Percentiles rank a stretch among this genome's conserved stretches.
Conservation (phyloP, 2,797 vertebrate species). For the Bradypodion ventrale region DNA sequence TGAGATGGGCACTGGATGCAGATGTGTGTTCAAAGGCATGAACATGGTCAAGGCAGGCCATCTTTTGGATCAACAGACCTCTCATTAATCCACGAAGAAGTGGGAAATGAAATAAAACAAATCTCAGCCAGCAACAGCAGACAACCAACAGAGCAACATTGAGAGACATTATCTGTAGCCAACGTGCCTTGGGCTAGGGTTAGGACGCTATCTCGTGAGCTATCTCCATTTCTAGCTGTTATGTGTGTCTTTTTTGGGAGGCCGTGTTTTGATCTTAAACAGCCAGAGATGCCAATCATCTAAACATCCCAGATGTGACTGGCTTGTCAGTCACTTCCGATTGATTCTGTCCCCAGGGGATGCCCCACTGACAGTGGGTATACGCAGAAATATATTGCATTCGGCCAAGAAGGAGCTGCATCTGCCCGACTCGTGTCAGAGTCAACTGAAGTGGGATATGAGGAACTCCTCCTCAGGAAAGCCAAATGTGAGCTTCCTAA, state of each 20-base stretch:
- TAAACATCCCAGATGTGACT: background rate
- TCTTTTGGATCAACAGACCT: background rate
- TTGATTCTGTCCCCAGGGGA: background rate
- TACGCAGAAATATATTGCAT: background rate
- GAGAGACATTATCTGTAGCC: background rate
- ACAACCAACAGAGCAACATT: background rate
- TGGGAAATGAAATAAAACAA: no score
- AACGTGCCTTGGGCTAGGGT: background rate
- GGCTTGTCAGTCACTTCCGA: background rate
- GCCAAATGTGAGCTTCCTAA: fast-evolving
- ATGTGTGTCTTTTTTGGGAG: background rate
- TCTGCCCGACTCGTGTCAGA: background rate
- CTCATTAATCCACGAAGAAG: background rate
- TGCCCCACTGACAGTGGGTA: background rate
- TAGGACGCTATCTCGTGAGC: background rate
- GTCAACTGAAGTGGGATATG: background rate
- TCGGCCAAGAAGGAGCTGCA: background rate
- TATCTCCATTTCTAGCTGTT: background rate
- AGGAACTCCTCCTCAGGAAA: fast-evolving
- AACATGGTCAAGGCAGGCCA: no score
- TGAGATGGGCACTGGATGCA: background rate
- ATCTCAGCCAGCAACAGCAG: background rate
- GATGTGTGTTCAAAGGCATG: background rate
- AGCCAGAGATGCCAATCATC: background rate
- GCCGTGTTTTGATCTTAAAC: background rate